Evolutionary conservation across 53 echinoderm and acorn worm species (phyloP).

Genomic region (Echinarachnius parma): DNA sequence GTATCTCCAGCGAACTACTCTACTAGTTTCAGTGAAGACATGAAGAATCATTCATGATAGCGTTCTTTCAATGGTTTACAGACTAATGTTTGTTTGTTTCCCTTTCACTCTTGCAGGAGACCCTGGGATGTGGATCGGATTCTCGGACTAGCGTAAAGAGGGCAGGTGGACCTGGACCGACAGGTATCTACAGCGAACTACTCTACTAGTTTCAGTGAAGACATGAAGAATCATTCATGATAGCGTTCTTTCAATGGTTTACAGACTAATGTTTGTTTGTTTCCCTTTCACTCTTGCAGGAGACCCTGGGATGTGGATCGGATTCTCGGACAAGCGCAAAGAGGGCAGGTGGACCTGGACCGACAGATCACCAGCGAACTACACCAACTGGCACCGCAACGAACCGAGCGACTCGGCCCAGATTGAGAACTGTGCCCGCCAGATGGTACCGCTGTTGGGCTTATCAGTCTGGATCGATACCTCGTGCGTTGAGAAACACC

Average conservation of each 20-base stretch:
- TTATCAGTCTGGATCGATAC: constrained; percentile 53
- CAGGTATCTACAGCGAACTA: constrained; percentile 33
- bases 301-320: constrained; percentile 79
- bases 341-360: constrained; percentile 69
- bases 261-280: no score
- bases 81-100: no score
- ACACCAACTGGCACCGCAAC: constrained; percentile 45
- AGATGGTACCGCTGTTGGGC: constrained; percentile 54
- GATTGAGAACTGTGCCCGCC: constrained; percentile 51
- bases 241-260: no score
- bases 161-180: constrained; percentile 66
- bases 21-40: no score
- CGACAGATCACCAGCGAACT: constrained; percentile 42
- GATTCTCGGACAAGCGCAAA: constrained; percentile 50
- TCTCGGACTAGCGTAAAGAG: constrained; percentile 48
- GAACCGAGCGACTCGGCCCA: constrained; percentile 50
- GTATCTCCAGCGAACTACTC: no score
- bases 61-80: no score
- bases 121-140: constrained; percentile 89
- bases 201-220: no score
- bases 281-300: constrained; percentile 12
- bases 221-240: no score
- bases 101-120: no score
- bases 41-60: no score
- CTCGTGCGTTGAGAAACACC: constrained; percentile 46